Evolutionary conservation across 2,113 vertebrate genomes (phyloP), one percentile per base, ranked within the genome.

Genomic region (Perca flavescens): DNA sequence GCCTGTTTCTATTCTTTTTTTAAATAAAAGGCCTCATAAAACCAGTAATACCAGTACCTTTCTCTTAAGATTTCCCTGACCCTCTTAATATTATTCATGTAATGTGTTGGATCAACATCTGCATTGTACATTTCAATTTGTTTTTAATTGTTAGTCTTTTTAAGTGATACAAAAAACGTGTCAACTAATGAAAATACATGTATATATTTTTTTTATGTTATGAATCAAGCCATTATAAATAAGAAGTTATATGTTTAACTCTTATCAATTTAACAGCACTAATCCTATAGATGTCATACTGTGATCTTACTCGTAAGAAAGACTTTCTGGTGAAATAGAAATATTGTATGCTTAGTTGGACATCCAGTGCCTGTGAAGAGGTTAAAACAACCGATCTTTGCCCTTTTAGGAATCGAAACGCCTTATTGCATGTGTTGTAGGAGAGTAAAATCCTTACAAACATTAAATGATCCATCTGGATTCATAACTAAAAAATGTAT

Each of bases 41-140:
- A 17, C 28, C 28, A 62, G 17, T 50, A 6, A 50, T 15, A 34
- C 2, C 9, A 50, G 7, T 40, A 7, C 1, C 9, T 25, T 19
- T 25, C 5, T 36, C 31, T 36, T 34, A 34, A 15, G 17, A n/a
- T 52, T 17, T 36, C 3, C 31, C 7, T 15, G 12, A 9, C 46
- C 6, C 7, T 68, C 5, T 28, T 66, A 25, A 40, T 50, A 22
- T 50, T 49, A 68, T 58, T 67, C 5, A 25, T 47, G 22, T 19
- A 1, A 17, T 43, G 34, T 43, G 5, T 43, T 36, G 4, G 6
- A 50, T 13, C 16, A 34, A 28, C 22, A 66, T 21, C 9, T 72
- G 28, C 13, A 72, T 4, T 31, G 0, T 36, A 22, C 0, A 4
- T 17, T 15, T 21, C 0, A 2, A 10, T 49, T 1, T 2, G 1